Evolutionary conservation across 2,113 vertebrate species (phyloP).

Genomic region (Mormoops blainvillei): DNA sequence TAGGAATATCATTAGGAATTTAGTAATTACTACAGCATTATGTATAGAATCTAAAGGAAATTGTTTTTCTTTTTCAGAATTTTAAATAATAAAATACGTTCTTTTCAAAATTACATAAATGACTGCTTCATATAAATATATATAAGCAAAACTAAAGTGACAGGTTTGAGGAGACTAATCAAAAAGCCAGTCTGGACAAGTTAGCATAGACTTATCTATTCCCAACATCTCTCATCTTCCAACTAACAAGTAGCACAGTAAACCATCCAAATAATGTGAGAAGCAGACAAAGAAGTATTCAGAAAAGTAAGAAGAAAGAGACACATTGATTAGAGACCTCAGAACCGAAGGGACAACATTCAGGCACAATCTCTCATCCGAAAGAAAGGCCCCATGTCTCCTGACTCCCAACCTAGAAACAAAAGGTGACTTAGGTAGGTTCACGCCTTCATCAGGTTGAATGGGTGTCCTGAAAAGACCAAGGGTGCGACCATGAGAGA

Average conservation of each 20-base stretch:
- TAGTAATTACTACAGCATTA: neutral
- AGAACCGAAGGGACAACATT: neutral
- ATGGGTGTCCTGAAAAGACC: neutral
- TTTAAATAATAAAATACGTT: neutral
- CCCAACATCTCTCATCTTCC: neutral
- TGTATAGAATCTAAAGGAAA: neutral
- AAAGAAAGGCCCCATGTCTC: neutral
- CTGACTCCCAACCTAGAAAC: neutral
- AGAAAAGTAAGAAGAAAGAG: neutral
- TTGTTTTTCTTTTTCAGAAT: neutral
- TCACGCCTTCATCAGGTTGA: neutral
- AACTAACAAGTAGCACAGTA: neutral
- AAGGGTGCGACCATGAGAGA: neutral
- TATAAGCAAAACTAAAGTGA: neutral
- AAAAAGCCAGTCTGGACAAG: neutral
- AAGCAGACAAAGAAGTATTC: neutral
- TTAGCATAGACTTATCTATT: neutral
- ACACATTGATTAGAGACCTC: neutral
- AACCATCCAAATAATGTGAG: neutral
- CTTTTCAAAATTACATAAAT: neutral
- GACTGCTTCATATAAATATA: neutral
- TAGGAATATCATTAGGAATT: neutral
- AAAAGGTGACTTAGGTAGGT: rapidly evolving
- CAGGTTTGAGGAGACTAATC: neutral
- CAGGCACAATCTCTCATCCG: neutral